Evolutionary conservation across 2,113 vertebrate species (phyloP).

Genomic region (Ceyx cyanopectus): DNA sequence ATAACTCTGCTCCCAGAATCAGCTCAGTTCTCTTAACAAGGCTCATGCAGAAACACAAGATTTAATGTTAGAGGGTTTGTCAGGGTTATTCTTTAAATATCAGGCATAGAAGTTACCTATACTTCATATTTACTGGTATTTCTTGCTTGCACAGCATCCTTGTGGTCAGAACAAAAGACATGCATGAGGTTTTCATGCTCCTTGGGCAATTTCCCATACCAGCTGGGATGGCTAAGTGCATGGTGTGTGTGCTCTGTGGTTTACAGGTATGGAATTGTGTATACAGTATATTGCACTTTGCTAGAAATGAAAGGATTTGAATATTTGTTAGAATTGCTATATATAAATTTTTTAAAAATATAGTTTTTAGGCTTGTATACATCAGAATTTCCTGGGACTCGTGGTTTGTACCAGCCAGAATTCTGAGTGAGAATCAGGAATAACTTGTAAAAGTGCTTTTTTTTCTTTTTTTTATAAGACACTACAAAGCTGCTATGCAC

Average conservation of each 20-base stretch:
- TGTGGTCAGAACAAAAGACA: not conserved
- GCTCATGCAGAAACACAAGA: not conserved
- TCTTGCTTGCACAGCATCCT: not conserved
- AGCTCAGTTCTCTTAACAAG: not conserved
- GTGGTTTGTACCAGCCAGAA: not conserved
- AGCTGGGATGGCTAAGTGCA: not conserved
- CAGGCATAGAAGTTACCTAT: not conserved
- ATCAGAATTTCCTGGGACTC: conserved; percentile 19
- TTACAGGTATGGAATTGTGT: conserved; percentile 54
- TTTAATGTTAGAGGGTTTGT: not conserved
- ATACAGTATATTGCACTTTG: conserved; percentile 68
- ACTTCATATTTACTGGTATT: not conserved
- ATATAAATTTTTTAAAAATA: not conserved
- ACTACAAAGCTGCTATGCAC: conserved; percentile 69
- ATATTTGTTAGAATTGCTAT: conserved; percentile 35
- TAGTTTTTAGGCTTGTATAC: not conserved
- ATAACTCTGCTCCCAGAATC: not conserved
- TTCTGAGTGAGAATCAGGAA: conserved; percentile 16
- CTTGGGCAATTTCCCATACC: not conserved
- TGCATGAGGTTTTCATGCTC: not conserved
- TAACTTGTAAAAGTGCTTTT: not conserved
- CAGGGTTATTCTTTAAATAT: not conserved
- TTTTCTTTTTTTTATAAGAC: not conserved
- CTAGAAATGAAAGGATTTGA: conserved; percentile 23
- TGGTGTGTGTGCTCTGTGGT: not conserved